Conservation (phyloP, 2,888 invertebrate species). For the Parnassius glacialis region DNA sequence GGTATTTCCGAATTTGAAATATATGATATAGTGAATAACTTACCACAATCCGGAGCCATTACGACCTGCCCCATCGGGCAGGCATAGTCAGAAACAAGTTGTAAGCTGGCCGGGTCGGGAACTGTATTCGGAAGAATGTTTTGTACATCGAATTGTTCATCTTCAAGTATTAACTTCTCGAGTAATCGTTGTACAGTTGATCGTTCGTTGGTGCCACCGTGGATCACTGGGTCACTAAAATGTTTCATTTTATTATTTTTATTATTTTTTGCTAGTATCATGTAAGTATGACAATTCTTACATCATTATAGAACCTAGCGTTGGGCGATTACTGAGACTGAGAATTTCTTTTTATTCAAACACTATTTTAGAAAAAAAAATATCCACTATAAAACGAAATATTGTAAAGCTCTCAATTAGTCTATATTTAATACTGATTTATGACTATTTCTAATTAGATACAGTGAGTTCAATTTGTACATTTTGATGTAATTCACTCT, state of each 20-base stretch:
- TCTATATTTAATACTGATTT: no score
- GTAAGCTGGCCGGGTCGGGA: conserved; percentile 94
- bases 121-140: conserved; percentile 96
- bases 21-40: conserved; percentile 40
- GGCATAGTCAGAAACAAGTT: conserved; percentile 93
- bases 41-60: conserved; percentile 95
- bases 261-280: no score
- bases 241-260: conserved; percentile 19
- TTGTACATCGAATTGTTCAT: conserved; percentile 95
- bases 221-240: conserved; percentile 92
- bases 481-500: no score
- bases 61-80: conserved; percentile 97
- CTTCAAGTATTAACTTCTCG: conserved; percentile 94
- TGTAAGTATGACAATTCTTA: no score
- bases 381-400: no score
- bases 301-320: no score
- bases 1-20: not conserved
- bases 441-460: no score
- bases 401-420: no score
- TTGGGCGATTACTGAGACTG: no score
- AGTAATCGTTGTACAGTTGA: conserved; percentile 91
- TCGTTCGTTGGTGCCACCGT: conserved; percentile 92
- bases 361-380: no score
- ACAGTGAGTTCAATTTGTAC: no score
- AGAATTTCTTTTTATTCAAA: no score